phyloP scores from a whole-genome alignment of 1,140 invertebrate genomes.

The Diuraphis noxia region DNA sequence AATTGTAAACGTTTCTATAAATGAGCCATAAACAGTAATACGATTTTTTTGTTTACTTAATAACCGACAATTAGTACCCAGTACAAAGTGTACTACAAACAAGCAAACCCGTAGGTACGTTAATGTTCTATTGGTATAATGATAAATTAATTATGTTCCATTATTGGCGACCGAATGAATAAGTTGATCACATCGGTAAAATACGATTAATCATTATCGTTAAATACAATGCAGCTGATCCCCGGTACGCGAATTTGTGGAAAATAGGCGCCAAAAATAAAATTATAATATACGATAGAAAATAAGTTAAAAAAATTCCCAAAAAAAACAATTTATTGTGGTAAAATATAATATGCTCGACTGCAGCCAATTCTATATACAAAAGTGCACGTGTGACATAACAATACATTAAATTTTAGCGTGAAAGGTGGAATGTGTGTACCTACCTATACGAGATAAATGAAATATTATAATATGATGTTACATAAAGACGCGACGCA shows the following conservation, averaged over 20 bases:
- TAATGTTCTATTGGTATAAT: not conserved
- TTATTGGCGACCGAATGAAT: not conserved
- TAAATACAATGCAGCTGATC: not conserved
- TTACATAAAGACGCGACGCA: not conserved
- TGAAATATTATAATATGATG: not conserved
- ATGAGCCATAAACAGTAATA: not conserved
- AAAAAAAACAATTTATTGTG: not conserved
- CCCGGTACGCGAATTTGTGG: not conserved
- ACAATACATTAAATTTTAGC: not conserved
- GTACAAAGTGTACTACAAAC: not conserved
- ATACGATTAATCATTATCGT: not conserved
- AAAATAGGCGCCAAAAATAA: not conserved
- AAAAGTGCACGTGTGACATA: not conserved
- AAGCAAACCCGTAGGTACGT: not conserved
- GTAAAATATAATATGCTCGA: not conserved
- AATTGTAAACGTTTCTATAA: not conserved
- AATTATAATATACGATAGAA: not conserved
- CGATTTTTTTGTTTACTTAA: constrained; percentile 6
- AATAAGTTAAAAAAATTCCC: not conserved
- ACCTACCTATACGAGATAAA: not conserved
- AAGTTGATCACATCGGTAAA: not conserved
- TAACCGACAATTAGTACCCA: not conserved
- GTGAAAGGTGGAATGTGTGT: not conserved
- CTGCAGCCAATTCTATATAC: not conserved
- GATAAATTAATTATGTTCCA: not conserved